Evolutionary conservation across 2,888 invertebrate genomes (phyloP), one percentile per base, ranked within the genome.

Genomic region (Xylocampa areola): DNA sequence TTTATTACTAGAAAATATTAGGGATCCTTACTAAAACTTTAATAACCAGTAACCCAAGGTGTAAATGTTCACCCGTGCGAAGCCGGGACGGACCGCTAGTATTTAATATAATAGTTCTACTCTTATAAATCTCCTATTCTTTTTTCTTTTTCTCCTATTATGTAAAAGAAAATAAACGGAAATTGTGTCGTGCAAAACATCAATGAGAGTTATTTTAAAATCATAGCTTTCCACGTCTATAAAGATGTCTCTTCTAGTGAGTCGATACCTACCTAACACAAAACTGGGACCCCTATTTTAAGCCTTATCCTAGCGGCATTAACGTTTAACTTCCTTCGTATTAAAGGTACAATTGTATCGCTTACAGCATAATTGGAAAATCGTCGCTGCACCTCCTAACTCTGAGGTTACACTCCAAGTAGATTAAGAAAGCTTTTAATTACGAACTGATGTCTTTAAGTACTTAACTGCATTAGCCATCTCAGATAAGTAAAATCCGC

Each of bases 351-450:
- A 37, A 51, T 51, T 60, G 67, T 72, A 65, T 70, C 57, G 57
- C 69, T 71, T 75, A 67, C 66, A 58, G 53, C 59, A 65, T 81
- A 79, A 83, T 83, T 81, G 83, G 80, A 73, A 83, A 81, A 78
- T 76, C 65, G 72, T 58, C 68, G 69, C 62, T 66, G 52, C 63
- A 71, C 70, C 72, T 70, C 58, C 76, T 74, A 73, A 68, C 68
- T 52, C 49, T 51, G 61, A 49, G 41, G 52, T 57, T 48, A 49
- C 69, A 50, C 54, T 73, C 27, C n/a, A 51, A 51, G 52, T 57
- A 58, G 60, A 64, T 51, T 63, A 62, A 51, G 19, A 45, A 50
- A 41, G 44, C 14, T 57, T 61, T 57, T 49, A 59, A 50, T 49
- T 58, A 30, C 40, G 32, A 39, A 27, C 4, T 14, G 10, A 7